A percentile compares a stretch with the other conserved stretches of the same genome.
These are phyloP conservation scores for Phortica okadai DNA, from an alignment of 2,888 invertebrate species.

Conservation along the genomic window DNA sequence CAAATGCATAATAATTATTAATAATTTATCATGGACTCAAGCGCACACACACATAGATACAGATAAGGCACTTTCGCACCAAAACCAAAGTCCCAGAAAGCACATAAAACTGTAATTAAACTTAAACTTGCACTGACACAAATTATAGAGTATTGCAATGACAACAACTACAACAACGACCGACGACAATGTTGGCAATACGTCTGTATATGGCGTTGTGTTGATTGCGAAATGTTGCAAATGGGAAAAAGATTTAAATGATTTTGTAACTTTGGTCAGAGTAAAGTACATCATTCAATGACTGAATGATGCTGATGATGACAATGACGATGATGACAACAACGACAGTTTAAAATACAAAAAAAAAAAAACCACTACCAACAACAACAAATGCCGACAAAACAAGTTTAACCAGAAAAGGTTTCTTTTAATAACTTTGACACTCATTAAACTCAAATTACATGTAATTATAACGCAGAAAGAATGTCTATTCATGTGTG, in stretches of 20 bases:
- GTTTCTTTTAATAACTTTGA: conserved; percentile 68
- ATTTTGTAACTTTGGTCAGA: conserved; percentile 50
- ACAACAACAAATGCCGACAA: too few species aligned
- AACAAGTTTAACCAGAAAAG: conserved; percentile 61
- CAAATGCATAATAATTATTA: background rate
- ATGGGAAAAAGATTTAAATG: conserved; percentile 49
- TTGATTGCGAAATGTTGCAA: conserved; percentile 7
- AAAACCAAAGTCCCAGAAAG: conserved; percentile 10
- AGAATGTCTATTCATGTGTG: background rate
- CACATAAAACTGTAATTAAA: conserved; percentile 32
- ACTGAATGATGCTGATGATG: too few species aligned
- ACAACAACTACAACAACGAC: conserved; percentile 4
- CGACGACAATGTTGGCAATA: background rate
- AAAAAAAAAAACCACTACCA: background rate
- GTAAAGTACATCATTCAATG: too few species aligned
- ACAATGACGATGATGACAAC: background rate
- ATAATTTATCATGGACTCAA: conserved; percentile 14
- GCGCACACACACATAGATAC: background rate
- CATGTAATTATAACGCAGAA: conserved; percentile 65
- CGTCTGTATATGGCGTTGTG: background rate
- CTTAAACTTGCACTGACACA: conserved; percentile 14
- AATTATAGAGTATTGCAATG: background rate
- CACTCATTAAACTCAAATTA: conserved; percentile 70
- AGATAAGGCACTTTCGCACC: background rate
- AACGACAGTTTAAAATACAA: background rate